These are phyloP conservation scores for Drosophila mulleri DNA, from an alignment of 2,888 invertebrate genomes.

Conservation along the genomic window DNA sequence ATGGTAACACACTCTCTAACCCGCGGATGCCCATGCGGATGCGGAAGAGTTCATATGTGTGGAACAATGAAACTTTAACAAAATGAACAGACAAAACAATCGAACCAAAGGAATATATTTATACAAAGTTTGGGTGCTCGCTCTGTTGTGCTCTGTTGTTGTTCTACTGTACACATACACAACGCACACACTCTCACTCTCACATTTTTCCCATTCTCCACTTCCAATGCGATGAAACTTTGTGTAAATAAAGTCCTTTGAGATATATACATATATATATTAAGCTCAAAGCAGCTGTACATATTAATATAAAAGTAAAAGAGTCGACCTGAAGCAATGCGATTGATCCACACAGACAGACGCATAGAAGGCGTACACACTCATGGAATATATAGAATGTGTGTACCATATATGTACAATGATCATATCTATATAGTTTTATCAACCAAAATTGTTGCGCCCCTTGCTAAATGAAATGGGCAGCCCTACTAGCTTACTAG, in stretches of 20 bases:
- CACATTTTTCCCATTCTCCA: constrained; percentile 35
- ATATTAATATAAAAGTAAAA: constrained; percentile 31
- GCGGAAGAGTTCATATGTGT: constrained; percentile 48
- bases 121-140: constrained; percentile 82
- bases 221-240: constrained; percentile 73
- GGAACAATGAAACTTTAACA: constrained; percentile 40
- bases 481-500: constrained; percentile 38
- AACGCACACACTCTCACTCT: constrained; percentile 24
- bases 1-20: constrained; percentile 65
- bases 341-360: constrained; percentile 76
- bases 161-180: constrained; percentile 40
- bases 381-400: constrained; percentile 46
- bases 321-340: constrained; percentile 72
- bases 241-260: constrained; percentile 85
- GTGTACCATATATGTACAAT: constrained; percentile 32
- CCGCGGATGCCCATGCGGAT: constrained; percentile 36
- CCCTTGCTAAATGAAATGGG: constrained; percentile 33
- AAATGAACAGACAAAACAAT: constrained; percentile 35
- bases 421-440: constrained; percentile 33
- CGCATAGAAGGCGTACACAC: constrained; percentile 50
- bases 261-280: constrained; percentile 27
- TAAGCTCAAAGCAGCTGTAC: constrained; percentile 33
- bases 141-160: constrained; percentile 46
- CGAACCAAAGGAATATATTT: constrained; percentile 83
- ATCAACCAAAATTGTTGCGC: constrained; percentile 50